These are phyloP conservation scores for Pangasianodon gigas DNA, from an alignment of 2,113 vertebrate genomes.

Conservation along the genomic window DNA sequence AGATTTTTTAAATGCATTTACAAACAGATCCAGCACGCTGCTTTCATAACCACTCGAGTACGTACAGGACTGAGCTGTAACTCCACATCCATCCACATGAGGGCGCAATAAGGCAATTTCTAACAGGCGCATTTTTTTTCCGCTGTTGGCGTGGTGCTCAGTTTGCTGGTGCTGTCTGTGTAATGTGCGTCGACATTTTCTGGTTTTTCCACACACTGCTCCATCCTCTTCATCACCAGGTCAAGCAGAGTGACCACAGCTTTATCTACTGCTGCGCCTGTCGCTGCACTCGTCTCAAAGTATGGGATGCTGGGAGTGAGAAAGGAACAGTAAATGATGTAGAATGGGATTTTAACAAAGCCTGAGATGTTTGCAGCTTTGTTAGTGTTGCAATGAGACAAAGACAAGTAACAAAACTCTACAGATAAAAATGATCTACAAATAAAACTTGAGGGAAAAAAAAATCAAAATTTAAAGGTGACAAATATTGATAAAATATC, in stretches of 20 bases:
- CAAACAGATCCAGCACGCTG: background rate
- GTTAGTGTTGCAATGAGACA: background rate
- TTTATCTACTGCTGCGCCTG: slow-evolving; percentile 85
- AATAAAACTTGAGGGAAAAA: background rate
- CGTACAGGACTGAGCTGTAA: slow-evolving; percentile 16
- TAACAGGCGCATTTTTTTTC: slow-evolving; percentile 90
- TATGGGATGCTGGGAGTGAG: slow-evolving; percentile 81
- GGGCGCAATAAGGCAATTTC: slow-evolving; percentile 43
- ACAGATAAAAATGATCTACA: background rate
- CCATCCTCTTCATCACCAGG: slow-evolving; percentile 97
- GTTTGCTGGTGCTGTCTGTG: slow-evolving; percentile 78
- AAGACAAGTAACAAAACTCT: background rate
- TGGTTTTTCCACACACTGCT: slow-evolving; percentile 89
- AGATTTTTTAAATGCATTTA: slow-evolving; percentile 8
- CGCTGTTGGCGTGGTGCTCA: slow-evolving; percentile 65
- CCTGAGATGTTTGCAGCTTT: background rate
- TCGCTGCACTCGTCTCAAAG: slow-evolving; percentile 92
- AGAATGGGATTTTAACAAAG: background rate
- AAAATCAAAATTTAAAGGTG: background rate
- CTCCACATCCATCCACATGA: slow-evolving; percentile 29
- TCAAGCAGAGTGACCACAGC: slow-evolving; percentile 88
- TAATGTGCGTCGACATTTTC: slow-evolving; percentile 72
- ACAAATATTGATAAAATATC: background rate
- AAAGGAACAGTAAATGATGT: background rate
- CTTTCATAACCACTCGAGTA: background rate